These are phyloP conservation scores for Glaucopsyche alexis DNA, from an alignment of 2,888 invertebrate species.

Conservation along the genomic window DNA sequence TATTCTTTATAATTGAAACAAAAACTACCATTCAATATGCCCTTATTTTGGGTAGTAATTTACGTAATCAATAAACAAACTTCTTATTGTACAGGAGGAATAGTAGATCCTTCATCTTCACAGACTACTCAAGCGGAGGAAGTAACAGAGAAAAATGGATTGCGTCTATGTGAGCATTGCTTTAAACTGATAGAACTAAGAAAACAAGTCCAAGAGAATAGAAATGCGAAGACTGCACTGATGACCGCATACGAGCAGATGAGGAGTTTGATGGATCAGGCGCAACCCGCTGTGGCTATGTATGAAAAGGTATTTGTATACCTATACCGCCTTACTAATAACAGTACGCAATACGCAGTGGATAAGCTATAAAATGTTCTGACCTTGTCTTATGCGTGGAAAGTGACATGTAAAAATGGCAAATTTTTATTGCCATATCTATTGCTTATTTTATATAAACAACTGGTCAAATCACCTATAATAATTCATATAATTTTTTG, in stretches of 20 bases:
- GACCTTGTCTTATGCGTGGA: too few species aligned
- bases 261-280: conserved; percentile 86
- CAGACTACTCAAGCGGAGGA: conserved; percentile 55
- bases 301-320: conserved; percentile 77
- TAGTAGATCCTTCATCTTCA: conserved; percentile 71
- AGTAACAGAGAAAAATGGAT: conserved; percentile 77
- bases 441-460: too few species aligned
- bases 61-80: too few species aligned
- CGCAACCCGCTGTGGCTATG: conserved; percentile 83
- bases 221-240: conserved; percentile 88
- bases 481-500: too few species aligned
- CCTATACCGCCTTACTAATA: too few species aligned
- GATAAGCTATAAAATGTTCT: too few species aligned
- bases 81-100: conserved; percentile 52
- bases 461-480: too few species aligned
- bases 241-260: conserved; percentile 92
- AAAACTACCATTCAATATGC: too few species aligned
- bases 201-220: conserved; percentile 87
- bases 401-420: too few species aligned
- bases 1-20: neutral
- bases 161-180: conserved; percentile 88
- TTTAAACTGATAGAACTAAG: conserved; percentile 90
- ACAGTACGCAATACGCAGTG: too few species aligned
- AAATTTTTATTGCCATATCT: too few species aligned
- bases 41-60: too few species aligned